Conservation (phyloP, 2,113 vertebrate species). For the Sprattus sprattus region DNA sequence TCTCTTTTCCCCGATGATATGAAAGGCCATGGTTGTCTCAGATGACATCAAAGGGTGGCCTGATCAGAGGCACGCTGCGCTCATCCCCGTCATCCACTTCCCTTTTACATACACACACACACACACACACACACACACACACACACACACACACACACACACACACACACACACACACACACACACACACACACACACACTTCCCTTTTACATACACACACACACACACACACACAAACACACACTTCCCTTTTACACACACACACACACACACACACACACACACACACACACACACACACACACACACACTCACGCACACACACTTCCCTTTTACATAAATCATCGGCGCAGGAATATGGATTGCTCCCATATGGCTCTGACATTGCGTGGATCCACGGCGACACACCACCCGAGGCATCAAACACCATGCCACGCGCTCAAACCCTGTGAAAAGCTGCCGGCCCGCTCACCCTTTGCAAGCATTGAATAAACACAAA, state of each 20-base stretch:
- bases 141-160: neutral
- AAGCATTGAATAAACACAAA: neutral
- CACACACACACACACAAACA: no score
- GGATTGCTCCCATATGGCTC: conserved; percentile 34
- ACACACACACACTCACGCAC: no score
- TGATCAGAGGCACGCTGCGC: conserved; percentile 37
- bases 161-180: no score
- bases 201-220: neutral
- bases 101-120: neutral
- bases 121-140: no score
- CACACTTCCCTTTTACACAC: neutral
- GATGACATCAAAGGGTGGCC: conserved; percentile 43
- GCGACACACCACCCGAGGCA: neutral
- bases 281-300: no score
- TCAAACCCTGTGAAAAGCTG: no score
- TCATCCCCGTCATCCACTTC: conserved; percentile 23
- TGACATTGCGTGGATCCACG: conserved; percentile 15
- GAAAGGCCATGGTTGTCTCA: conserved; percentile 38
- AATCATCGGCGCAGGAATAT: conserved; percentile 32
- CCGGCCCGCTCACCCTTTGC: no score
- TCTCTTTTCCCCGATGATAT: conserved; percentile 31
- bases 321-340: conserved; percentile 26
- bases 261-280: no score
- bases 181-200: neutral
- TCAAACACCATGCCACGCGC: neutral